These are phyloP conservation scores for Propithecus coquereli DNA, from an alignment of 2,113 vertebrate species.

Conservation along the genomic window DNA sequence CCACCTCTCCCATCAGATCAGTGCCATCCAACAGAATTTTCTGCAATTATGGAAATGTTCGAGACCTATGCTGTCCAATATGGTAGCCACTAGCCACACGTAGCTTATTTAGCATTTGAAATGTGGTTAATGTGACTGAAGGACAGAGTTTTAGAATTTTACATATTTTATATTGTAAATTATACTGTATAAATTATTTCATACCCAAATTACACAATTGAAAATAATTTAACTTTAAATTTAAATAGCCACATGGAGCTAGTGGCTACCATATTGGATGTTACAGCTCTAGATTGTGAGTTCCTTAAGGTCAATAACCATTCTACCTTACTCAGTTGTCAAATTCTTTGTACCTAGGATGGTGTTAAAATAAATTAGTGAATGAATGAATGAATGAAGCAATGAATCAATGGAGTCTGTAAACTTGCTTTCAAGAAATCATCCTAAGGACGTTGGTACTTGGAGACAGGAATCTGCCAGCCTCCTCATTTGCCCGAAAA, in stretches of 20 bases:
- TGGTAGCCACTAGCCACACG: neutral
- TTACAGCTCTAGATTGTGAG: neutral
- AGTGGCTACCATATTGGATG: neutral
- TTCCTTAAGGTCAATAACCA: neutral
- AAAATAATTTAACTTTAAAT: neutral
- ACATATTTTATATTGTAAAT: neutral
- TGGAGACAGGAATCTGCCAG: too few relatives aligned
- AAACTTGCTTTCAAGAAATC: slow-evolving; percentile 19
- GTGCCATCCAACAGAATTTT: neutral
- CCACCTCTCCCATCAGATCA: neutral
- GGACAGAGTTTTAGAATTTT: neutral
- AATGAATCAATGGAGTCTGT: neutral
- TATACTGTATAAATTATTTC: neutral
- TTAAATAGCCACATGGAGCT: neutral
- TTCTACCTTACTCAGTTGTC: neutral
- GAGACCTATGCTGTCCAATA: neutral
- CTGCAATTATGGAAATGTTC: neutral
- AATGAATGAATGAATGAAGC: neutral
- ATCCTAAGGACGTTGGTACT: neutral
- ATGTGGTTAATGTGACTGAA: neutral
- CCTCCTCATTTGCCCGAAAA: too few relatives aligned
- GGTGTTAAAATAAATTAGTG: neutral
- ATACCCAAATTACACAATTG: neutral
- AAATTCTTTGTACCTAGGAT: neutral
- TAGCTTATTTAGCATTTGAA: neutral